Evolutionary conservation across 2,888 invertebrate genomes (phyloP), one percentile per base, ranked within the genome.

Genomic region (Erebia epiphron): DNA sequence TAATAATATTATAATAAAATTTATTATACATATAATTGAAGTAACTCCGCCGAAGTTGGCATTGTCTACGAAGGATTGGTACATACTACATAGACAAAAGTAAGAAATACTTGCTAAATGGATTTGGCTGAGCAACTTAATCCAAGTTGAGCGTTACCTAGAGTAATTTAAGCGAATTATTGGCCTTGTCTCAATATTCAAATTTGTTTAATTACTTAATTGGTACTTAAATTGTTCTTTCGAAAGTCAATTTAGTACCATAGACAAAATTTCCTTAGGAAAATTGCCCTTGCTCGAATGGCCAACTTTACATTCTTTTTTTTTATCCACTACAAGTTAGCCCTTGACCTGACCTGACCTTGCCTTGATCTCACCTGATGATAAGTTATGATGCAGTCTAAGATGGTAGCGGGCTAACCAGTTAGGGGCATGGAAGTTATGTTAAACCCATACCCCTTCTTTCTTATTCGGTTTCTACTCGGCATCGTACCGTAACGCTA

Each of bases 21-120:
- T 67, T 69, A 69, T 69, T 58, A 75, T 71, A n/a, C n/a, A n/a
- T n/a, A 21, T 49, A 62, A 62, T 62, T 49, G 21, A 14, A 21
- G 62, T 62, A 49, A 21, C 62, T 62, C 11, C 16, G 21, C 13
- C 16, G 11, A 62, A 62, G 46, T 49, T 21, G 46, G 49, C 49
- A 46, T 46, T 61, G 61, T 49, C 21, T 62, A 49, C 62, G 18
- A 49, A 62, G 62, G 46, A 35, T 41, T 18, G 61, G 62, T 18
- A 62, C 9, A 62, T 62, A 62, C 49, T 18, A 62, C 9, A 62
- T 62, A 62, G 62, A 13, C 46, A 26, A 62, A 49, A 62, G 46
- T 49, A 62, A 49, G 49, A 62, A 62, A 62, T 49, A 49, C 62
- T 49, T 21, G 14, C 18, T 49, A 26, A 62, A 49, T 46, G 62